phyloP scores from a whole-genome alignment of 2,113 vertebrate species.

The Phyllostomus discolor region DNA sequence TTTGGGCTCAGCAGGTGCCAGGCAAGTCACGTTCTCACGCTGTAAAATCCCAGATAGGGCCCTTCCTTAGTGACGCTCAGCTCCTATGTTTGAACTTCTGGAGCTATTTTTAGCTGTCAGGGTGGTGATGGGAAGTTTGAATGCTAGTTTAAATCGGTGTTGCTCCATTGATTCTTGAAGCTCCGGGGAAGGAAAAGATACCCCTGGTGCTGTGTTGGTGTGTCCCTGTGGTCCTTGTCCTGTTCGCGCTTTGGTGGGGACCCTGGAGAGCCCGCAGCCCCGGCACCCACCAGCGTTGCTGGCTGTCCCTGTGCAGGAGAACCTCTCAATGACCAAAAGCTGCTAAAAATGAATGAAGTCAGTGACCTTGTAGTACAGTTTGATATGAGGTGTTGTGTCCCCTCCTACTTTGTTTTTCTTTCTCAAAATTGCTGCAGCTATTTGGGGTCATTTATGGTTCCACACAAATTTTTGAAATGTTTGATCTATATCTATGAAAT shows the following conservation, averaged over 20 bases:
- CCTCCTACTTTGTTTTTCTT: no score
- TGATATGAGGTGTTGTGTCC: no score
- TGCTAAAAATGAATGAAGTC: background rate
- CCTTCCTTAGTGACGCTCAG: background rate
- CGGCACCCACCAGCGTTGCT: background rate
- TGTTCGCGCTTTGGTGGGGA: background rate
- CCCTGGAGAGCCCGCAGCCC: background rate
- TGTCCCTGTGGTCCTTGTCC: background rate
- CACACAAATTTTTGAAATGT: no score
- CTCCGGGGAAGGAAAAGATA: background rate
- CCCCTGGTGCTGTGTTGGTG: background rate
- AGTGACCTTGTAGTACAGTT: no score
- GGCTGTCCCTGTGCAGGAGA: background rate
- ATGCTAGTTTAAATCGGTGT: background rate
- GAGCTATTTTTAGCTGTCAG: background rate
- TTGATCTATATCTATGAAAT: no score
- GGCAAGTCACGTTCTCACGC: background rate
- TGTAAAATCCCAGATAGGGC: background rate
- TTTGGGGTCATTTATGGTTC: no score
- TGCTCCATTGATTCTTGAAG: background rate
- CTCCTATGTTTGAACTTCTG: background rate
- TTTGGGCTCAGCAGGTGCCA: background rate
- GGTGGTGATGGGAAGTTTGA: background rate
- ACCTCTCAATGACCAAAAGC: background rate
- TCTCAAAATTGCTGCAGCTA: no score